A percentile compares a stretch with the other conserved stretches of the same genome.
phyloP scores from a whole-genome alignment of 2,888 invertebrate genomes.

The Rhabditoides inermis region DNA sequence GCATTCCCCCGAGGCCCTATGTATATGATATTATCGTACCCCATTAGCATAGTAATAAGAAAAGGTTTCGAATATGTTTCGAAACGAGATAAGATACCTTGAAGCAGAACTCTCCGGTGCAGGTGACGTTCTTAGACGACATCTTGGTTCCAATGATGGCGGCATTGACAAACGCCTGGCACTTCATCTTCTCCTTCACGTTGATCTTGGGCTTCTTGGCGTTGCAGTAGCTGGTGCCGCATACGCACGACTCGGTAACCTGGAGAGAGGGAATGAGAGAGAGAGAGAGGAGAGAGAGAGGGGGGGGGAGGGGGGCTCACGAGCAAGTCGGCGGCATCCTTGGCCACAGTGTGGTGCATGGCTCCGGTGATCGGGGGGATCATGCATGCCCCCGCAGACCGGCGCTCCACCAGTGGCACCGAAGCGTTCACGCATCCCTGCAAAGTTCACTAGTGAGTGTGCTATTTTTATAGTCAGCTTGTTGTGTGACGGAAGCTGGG shows the following conservation, averaged over 20 bases:
- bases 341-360: conserved; percentile 48
- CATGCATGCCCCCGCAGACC: conserved; percentile 48
- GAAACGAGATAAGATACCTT: conserved; percentile 8
- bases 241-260: conserved; percentile 44
- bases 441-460: conserved; percentile 1
- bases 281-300: no score
- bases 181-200: conserved; percentile 35
- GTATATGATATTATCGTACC: no score
- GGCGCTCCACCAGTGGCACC: conserved; percentile 43
- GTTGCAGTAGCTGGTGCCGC: conserved; percentile 44
- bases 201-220: conserved; percentile 32
- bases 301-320: no score
- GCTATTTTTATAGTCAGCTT: no score
- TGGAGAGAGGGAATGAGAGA: no score
- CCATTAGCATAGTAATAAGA: not conserved
- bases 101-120: conserved; percentile 40
- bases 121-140: conserved; percentile 19
- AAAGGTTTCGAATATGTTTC: not conserved
- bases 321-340: conserved; percentile 37
- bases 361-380: conserved; percentile 48
- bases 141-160: conserved; percentile 33
- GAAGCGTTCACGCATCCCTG: conserved; percentile 48
- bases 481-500: no score
- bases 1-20: no score
- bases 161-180: conserved; percentile 32